A percentile compares a stretch with the other conserved stretches of the same genome.
phyloP scores from a whole-genome alignment of 1,140 invertebrate genomes.

The Mamestra configurata region DNA sequence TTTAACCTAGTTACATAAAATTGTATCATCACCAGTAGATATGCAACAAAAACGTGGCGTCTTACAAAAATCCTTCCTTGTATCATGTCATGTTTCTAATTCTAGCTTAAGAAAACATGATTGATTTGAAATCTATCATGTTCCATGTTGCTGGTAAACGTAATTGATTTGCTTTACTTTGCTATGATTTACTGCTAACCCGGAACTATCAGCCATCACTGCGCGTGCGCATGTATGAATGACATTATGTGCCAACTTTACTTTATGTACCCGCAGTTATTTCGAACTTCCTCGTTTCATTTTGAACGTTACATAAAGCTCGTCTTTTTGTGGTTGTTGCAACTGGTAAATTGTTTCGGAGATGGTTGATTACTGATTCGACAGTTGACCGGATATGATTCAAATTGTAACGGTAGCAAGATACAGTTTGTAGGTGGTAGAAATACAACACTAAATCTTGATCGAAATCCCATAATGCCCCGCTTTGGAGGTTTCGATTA shows the following conservation, averaged over 20 bases:
- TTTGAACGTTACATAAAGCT: background rate
- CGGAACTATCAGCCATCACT: background rate
- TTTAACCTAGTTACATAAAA: no score
- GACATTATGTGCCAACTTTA: background rate
- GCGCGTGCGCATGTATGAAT: background rate
- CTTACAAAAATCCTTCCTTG: background rate
- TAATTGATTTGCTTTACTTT: conserved; percentile 12
- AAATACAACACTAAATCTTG: no score
- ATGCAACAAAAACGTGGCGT: background rate
- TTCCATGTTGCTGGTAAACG: background rate
- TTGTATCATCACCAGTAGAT: no score
- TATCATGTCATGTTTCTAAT: background rate
- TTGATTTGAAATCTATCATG: conserved; percentile 11
- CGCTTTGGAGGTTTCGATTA: background rate
- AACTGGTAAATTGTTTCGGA: background rate
- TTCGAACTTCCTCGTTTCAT: background rate
- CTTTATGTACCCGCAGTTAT: background rate
- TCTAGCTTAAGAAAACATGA: background rate
- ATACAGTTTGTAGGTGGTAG: background rate
- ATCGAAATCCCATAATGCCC: no score
- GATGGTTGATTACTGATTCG: background rate
- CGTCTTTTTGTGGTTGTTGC: background rate
- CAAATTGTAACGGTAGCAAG: background rate
- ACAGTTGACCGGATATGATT: background rate
- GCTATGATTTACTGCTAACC: background rate